phyloP scores from a whole-genome alignment of 2,888 invertebrate species.

The Chrysolina haemoptera region DNA sequence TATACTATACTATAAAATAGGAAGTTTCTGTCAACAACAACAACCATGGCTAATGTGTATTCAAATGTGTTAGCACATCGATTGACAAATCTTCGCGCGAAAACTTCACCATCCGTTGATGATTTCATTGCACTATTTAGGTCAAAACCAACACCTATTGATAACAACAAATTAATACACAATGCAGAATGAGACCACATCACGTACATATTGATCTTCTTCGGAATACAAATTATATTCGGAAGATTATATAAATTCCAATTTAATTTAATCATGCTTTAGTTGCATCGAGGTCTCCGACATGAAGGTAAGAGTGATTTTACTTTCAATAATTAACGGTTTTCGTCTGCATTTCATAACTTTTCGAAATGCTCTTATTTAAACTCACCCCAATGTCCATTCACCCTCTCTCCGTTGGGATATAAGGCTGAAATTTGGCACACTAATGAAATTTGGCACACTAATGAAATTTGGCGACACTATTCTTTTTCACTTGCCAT shows the following conservation, averaged over 20 bases:
- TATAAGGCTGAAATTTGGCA: too few relatives aligned
- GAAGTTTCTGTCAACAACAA: too few relatives aligned
- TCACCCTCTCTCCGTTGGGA: too few relatives aligned
- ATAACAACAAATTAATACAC: conserved; percentile 49
- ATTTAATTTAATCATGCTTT: conserved; percentile 41
- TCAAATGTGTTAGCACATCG: neutral
- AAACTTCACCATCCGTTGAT: neutral
- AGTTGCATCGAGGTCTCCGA: conserved; percentile 46
- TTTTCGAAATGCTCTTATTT: too few relatives aligned
- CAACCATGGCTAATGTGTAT: neutral
- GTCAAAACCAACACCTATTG: conserved; percentile 54
- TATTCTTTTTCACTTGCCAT: too few relatives aligned
- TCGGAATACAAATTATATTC: conserved; percentile 50
- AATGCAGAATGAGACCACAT: conserved; percentile 46
- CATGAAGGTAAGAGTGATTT: conserved; percentile 59
- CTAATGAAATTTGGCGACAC: too few relatives aligned
- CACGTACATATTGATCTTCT: conserved; percentile 45
- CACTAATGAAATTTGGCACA: too few relatives aligned
- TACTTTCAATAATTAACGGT: conserved; percentile 46
- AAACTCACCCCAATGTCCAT: too few relatives aligned
- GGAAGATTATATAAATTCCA: conserved; percentile 57
- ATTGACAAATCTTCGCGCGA: neutral
- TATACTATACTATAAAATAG: too few relatives aligned
- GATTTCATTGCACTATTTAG: conserved; percentile 43
- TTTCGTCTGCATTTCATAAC: neutral